Conservation (phyloP, 2,888 invertebrate species). For the Pyrocoelia pectoralis region DNA sequence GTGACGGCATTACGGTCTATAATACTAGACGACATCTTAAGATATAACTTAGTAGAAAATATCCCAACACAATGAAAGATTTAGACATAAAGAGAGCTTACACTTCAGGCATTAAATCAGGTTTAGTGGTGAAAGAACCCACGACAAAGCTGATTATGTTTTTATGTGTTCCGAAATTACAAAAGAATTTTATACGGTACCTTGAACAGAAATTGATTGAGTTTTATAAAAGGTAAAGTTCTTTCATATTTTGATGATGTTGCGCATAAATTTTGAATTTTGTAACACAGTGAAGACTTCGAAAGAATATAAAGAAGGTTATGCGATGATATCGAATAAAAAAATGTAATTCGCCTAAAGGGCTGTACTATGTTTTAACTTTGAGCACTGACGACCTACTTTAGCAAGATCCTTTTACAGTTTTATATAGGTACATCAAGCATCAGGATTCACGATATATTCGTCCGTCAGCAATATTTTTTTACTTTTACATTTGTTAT, state of each 20-base stretch:
- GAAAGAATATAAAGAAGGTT: too few species aligned
- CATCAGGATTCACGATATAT: too few species aligned
- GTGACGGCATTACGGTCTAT: neutral
- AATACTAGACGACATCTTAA: neutral
- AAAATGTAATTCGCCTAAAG: too few species aligned
- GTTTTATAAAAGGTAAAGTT: slow-evolving; percentile 4
- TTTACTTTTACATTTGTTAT: too few species aligned
- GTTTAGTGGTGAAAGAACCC: slow-evolving; percentile 9
- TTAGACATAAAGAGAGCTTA: slow-evolving; percentile 13
- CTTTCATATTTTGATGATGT: neutral
- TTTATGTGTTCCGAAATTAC: slow-evolving; percentile 11
- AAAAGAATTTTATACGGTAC: slow-evolving; percentile 5
- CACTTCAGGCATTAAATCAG: slow-evolving; percentile 8
- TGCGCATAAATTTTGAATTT: neutral
- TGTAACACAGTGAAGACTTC: too few species aligned
- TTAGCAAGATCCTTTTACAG: too few species aligned
- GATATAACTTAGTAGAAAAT: slow-evolving; percentile 11
- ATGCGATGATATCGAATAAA: too few species aligned
- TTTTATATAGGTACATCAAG: too few species aligned
- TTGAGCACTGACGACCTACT: too few species aligned
- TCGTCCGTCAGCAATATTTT: too few species aligned
- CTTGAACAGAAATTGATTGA: slow-evolving; percentile 9
- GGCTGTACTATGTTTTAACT: too few species aligned
- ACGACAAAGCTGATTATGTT: slow-evolving; percentile 12
- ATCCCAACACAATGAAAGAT: slow-evolving; percentile 9